Percentiles rank a stretch among this genome's conserved stretches.
phyloP scores from a whole-genome alignment of 2,797 vertebrate species.

The Microctenopoma steveboyesi region DNA sequence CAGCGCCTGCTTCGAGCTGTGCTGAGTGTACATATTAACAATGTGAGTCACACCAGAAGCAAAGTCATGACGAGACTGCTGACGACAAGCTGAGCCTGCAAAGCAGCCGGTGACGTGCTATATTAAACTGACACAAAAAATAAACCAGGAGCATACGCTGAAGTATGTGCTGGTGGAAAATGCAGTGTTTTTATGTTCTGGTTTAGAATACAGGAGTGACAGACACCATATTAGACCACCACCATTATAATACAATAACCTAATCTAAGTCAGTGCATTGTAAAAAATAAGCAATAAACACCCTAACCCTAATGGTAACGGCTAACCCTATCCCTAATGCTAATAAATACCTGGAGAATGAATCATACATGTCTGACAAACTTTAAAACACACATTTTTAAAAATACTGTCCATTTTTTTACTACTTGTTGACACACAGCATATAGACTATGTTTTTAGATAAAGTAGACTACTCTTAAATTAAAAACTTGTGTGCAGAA shows the following conservation, averaged over 20 bases:
- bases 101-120: constrained; percentile 24
- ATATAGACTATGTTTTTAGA: too few species aligned
- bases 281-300: not conserved
- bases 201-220: not conserved
- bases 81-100: constrained; percentile 15
- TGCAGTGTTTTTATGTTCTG: not conserved
- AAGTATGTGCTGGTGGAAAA: not conserved
- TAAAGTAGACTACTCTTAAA: too few species aligned
- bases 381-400: not conserved
- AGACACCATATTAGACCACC: not conserved
- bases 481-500: too few species aligned
- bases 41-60: constrained; percentile 9
- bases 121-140: not conserved
- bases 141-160: not conserved
- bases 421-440: not conserved
- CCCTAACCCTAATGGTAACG: too few species aligned
- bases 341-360: not conserved
- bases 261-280: not conserved
- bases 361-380: not conserved
- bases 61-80: constrained; percentile 22
- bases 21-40: not conserved
- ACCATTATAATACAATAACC: not conserved
- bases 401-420: not conserved
- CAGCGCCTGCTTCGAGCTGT: not conserved
- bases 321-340: too few species aligned